Evolutionary conservation across 2,113 vertebrate species (phyloP).

Genomic region (Pelecanoides urinatrix): DNA sequence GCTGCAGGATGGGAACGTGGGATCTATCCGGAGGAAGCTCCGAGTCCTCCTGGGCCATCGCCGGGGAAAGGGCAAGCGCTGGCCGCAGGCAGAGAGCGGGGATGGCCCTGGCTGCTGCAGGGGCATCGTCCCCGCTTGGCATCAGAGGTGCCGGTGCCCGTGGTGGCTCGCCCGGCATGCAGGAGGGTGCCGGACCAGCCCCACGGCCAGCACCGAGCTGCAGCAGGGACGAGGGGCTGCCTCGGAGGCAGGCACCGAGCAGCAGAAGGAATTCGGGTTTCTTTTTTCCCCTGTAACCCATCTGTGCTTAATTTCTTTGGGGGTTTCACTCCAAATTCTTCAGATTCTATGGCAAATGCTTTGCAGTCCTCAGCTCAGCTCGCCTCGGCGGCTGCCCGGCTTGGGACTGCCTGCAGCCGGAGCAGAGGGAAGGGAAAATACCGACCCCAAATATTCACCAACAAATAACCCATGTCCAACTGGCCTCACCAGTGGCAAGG

Average conservation of each 20-base stretch:
- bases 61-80: fast-evolving
- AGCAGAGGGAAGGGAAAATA: background rate
- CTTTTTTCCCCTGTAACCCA: background rate
- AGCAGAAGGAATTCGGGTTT: constrained; percentile 1
- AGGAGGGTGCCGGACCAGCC: background rate
- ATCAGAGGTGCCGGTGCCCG: background rate
- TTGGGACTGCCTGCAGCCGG: background rate
- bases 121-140: background rate
- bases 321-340: constrained; percentile 63
- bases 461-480: fast-evolving
- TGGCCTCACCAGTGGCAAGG: background rate
- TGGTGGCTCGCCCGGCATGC: fast-evolving
- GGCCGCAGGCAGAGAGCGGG: fast-evolving
- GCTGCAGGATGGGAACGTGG: fast-evolving
- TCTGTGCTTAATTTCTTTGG: constrained; percentile 68
- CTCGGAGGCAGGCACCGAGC: background rate
- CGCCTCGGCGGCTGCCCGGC: background rate
- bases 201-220: background rate
- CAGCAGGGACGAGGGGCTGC: fast-evolving
- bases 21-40: background rate
- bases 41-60: background rate
- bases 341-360: constrained; percentile 53
- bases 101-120: background rate
- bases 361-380: background rate
- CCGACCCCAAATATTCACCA: background rate